phyloP scores from a whole-genome alignment of 2,888 invertebrate genomes.

The Synanthedon formicaeformis region DNA sequence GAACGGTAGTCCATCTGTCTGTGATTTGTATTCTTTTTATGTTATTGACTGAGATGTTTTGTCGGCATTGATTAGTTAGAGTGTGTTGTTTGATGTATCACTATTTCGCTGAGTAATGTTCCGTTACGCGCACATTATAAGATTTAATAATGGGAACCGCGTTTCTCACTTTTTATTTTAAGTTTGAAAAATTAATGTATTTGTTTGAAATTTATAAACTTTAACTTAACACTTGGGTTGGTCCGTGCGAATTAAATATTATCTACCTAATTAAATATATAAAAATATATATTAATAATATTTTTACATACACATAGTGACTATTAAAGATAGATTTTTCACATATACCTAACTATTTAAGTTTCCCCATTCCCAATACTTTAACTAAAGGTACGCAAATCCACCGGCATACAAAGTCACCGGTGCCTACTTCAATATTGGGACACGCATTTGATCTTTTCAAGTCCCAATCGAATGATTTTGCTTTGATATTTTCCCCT shows the following conservation, averaged over 20 bases:
- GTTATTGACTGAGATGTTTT: slow-evolving; percentile 32
- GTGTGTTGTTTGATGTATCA: slow-evolving; percentile 4
- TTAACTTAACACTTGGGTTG: no score
- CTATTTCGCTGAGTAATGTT: not conserved
- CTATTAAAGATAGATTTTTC: no score
- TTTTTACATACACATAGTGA: no score
- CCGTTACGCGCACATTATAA: no score
- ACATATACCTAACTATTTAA: not conserved
- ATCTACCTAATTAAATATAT: no score
- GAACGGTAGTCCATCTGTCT: slow-evolving; percentile 54
- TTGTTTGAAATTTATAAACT: no score
- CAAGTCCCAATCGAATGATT: slow-evolving; percentile 53
- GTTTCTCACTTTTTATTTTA: no score
- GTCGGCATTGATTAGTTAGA: slow-evolving; percentile 24
- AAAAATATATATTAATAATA: no score
- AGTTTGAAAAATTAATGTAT: no score
- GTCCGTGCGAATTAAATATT: no score
- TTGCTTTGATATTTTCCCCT: slow-evolving; percentile 57
- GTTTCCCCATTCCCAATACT: not conserved
- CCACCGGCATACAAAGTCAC: slow-evolving; percentile 18
- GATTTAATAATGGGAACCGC: no score
- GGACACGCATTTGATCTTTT: slow-evolving; percentile 58
- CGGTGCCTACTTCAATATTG: slow-evolving; percentile 30
- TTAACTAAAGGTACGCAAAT: not conserved
- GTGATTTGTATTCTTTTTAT: slow-evolving; percentile 35